Evolutionary conservation across 2,797 vertebrate species (phyloP).

Genomic region (Gadopsis bispinosus): DNA sequence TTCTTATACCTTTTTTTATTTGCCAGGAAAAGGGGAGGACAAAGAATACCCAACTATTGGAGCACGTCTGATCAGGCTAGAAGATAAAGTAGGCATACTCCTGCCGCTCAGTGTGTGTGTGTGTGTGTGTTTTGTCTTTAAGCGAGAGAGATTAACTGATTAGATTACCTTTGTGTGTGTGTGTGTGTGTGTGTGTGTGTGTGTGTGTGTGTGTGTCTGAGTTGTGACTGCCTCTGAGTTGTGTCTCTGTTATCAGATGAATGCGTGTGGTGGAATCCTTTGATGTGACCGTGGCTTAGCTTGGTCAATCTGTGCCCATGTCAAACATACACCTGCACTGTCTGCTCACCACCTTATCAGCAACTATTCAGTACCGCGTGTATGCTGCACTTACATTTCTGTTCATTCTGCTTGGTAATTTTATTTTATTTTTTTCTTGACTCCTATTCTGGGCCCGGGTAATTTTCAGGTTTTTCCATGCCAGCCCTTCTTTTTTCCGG

Average conservation of each 20-base stretch:
- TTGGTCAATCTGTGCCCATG: constrained; percentile 6
- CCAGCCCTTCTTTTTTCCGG: constrained; percentile 6
- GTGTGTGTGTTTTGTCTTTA: constrained; percentile 47
- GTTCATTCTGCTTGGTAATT: not conserved
- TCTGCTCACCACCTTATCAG: constrained; percentile 3
- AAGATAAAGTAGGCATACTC: constrained; percentile 89
- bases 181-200: constrained; percentile 4
- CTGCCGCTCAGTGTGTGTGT: constrained; percentile 22
- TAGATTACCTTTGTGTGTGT: constrained; percentile 16
- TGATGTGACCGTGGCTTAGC: constrained; percentile 41
- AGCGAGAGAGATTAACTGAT: constrained; percentile 35
- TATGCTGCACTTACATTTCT: not conserved
- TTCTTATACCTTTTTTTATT: constrained; percentile 9
- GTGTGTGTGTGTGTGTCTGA: constrained; percentile 18
- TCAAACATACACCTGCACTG: constrained; percentile 30
- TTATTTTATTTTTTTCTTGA: not conserved
- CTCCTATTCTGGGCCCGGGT: not conserved
- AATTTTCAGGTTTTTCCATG: constrained; percentile 40
- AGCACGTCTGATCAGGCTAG: constrained; percentile 90
- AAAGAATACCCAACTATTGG: constrained; percentile 91
- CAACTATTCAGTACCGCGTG: not conserved
- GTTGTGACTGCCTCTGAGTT: constrained; percentile 20
- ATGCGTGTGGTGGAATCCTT: constrained; percentile 40
- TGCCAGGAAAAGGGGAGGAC: constrained; percentile 90
- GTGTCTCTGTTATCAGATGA: constrained; percentile 53